Evolutionary conservation across 2,113 vertebrate species (phyloP).

Genomic region (Balaenoptera acutorostrata): DNA sequence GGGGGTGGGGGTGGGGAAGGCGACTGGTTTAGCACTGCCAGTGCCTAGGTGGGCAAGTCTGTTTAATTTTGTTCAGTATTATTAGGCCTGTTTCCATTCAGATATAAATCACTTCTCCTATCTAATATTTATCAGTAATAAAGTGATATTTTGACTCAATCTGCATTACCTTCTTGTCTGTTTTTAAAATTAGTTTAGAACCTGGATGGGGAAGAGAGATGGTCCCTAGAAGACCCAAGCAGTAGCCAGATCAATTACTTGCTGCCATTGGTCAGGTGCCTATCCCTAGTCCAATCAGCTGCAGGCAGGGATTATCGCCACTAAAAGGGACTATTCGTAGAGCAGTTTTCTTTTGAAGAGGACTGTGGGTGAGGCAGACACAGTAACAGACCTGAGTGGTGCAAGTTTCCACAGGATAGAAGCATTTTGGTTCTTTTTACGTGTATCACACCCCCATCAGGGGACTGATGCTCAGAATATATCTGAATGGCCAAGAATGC

Average conservation of each 20-base stretch:
- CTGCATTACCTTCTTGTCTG: background rate
- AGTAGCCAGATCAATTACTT: background rate
- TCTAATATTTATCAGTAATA: background rate
- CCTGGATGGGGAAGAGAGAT: background rate
- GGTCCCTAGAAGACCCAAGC: background rate
- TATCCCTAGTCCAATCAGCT: background rate
- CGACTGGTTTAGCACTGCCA: background rate
- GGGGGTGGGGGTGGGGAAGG: background rate
- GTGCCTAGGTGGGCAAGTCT: background rate
- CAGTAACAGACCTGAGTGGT: background rate
- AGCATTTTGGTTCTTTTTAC: background rate
- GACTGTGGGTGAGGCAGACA: background rate
- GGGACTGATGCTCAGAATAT: background rate
- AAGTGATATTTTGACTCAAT: background rate
- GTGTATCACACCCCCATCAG: background rate
- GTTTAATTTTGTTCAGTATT: background rate
- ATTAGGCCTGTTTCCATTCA: background rate
- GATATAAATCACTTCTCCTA: background rate
- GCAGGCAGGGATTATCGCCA: background rate
- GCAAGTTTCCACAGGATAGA: background rate
- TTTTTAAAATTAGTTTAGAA: slow-evolving; percentile 16
- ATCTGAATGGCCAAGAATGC: background rate
- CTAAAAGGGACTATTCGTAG: background rate
- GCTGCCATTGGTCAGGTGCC: background rate
- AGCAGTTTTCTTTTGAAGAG: background rate